Conservation (phyloP, 2,113 vertebrate species). For the Mobula hypostoma region DNA sequence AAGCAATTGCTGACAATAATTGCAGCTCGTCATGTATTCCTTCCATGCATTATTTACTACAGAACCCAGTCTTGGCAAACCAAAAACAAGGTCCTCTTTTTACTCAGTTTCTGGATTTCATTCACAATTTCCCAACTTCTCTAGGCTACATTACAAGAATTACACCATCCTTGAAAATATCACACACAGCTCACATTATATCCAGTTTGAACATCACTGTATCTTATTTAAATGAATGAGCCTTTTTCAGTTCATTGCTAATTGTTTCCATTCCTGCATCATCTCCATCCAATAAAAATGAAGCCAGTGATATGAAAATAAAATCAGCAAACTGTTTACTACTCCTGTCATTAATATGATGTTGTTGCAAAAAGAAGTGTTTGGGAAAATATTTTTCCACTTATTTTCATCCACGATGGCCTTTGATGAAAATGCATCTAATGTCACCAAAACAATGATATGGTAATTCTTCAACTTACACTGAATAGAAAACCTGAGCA, state of each 20-base stretch:
- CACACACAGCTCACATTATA: conserved; percentile 16
- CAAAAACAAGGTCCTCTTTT: background rate
- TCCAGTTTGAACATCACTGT: conserved; percentile 16
- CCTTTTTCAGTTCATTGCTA: background rate
- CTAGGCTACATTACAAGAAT: conserved; percentile 15
- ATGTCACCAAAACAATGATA: too few relatives aligned
- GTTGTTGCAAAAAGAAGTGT: background rate
- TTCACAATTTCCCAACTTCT: background rate
- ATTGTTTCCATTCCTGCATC: conserved; percentile 27
- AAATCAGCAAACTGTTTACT: conserved; percentile 20
- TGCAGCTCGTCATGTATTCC: background rate
- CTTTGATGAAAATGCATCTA: background rate
- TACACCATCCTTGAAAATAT: conserved; percentile 13
- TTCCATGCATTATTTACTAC: background rate
- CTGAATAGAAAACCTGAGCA: too few relatives aligned
- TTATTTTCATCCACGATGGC: background rate
- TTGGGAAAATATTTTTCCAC: background rate
- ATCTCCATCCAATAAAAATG: background rate
- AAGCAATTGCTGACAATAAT: too few relatives aligned
- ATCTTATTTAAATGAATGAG: background rate
- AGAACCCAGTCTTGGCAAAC: background rate
- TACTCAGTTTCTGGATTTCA: conserved; percentile 13
- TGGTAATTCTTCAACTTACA: too few relatives aligned
- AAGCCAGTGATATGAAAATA: background rate
- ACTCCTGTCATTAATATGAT: background rate